Evolutionary conservation across 2,888 invertebrate genomes (phyloP), one percentile per base, ranked within the genome.

Genomic region (Nephrotoma appendiculata): DNA sequence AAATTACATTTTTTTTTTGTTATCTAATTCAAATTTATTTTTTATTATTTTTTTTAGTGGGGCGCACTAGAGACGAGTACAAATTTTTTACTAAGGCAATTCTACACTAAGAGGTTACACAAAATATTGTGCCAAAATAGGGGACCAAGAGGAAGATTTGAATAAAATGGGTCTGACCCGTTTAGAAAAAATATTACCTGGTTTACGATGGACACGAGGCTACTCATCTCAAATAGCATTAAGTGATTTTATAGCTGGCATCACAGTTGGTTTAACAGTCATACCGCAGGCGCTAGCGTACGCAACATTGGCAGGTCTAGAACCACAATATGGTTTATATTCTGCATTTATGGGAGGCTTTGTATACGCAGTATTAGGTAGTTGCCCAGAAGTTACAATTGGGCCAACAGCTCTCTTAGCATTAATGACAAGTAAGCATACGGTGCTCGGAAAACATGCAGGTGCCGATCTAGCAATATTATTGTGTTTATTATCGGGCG

Each of bases 401-500:
- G 97, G 98, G 6, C 98, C 98, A 2, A 98, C 98, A 0, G 98
- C 98, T n/a, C 93, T 98, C 87, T 95, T 98, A 94, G 96, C 98
- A 0, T 93, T 98, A 45, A 97, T 98, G 96, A 98, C 98, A 0
- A 94, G 94, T 83, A 93, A 95, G 89, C 94, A 94, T 88, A 92
- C 92, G 0, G 89, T 89, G 9, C 88, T 91, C 15, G 91, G 91
- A 0, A 87, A 90, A 19, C 87, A 89, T 4, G 91, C 91, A 5
- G 95, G 94, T 88, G 93, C 94, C 2, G 95, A 96, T 89, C 97
- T 97, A 90, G 97, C 97, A 1, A 93, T 97, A 86, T 92, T 98
- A 0, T 92, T 98, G 86, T 96, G 97, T 89, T 96, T 98, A 90
- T 92, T 97, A 31, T 94, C 96, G 6, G 98, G 97, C 42, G 92